Evolutionary conservation across 2,113 vertebrate genomes (phyloP).

Genomic region (Tonatia bakeri): DNA sequence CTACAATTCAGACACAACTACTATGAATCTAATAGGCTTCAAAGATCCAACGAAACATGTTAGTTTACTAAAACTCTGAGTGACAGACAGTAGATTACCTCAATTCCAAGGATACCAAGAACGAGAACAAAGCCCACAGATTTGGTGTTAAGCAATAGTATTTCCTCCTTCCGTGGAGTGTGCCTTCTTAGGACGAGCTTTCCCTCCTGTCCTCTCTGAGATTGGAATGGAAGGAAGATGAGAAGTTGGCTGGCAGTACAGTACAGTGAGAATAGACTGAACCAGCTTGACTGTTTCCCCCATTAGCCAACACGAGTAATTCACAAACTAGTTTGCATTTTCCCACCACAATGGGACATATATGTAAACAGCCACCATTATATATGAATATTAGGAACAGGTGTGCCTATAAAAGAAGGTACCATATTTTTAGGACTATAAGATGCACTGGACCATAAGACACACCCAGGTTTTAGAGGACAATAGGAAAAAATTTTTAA

Average conservation of each 20-base stretch:
- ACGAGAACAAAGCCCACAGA: background rate
- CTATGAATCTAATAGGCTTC: background rate
- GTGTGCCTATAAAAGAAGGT: background rate
- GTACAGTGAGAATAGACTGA: background rate
- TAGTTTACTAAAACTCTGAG: background rate
- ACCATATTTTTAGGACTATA: no score
- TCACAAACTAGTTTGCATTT: background rate
- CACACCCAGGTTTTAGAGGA: no score
- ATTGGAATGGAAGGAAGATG: background rate
- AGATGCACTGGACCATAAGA: no score
- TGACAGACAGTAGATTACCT: background rate
- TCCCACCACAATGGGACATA: background rate
- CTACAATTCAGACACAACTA: background rate
- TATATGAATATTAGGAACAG: constrained; percentile 37
- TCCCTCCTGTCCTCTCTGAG: background rate
- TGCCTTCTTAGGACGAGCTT: background rate
- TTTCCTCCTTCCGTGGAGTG: background rate
- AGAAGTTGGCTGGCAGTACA: background rate
- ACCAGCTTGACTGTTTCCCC: background rate
- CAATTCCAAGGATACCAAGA: background rate
- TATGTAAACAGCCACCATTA: constrained; percentile 15
- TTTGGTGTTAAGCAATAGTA: background rate
- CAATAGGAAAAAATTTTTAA: no score
- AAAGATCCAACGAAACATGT: background rate
- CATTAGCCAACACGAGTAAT: background rate